phyloP scores from a whole-genome alignment of 2,113 vertebrate genomes.

The Poicephalus meyeri region DNA sequence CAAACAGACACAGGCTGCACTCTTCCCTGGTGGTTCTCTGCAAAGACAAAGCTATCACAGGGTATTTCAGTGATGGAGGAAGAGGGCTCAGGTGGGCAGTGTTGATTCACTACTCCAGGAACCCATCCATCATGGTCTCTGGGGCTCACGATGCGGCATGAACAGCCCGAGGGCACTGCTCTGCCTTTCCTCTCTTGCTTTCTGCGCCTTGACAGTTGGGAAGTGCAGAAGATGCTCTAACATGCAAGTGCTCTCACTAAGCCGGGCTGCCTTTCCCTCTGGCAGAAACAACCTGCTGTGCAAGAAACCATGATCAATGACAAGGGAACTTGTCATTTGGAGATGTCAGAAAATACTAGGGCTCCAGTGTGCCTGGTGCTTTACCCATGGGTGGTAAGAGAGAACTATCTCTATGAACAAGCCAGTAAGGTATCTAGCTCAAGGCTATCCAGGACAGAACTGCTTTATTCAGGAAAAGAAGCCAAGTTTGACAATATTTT shows the following conservation, averaged over 20 bases:
- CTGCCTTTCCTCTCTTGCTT: not conserved
- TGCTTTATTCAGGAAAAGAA: not conserved
- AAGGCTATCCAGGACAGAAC: not conserved
- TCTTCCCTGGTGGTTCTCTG: not conserved
- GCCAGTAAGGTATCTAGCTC: not conserved
- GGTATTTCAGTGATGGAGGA: not conserved
- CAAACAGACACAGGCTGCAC: not conserved
- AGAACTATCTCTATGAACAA: not conserved
- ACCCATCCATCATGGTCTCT: accelerated
- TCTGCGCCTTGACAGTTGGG: not conserved
- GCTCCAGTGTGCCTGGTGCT: not conserved
- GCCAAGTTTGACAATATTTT: not conserved
- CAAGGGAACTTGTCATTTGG: not conserved
- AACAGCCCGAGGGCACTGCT: not conserved
- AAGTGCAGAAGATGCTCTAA: not conserved
- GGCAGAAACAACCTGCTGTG: not conserved
- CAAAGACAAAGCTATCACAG: not conserved
- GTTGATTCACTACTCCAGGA: not conserved
- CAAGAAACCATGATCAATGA: not conserved
- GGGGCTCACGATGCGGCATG: not conserved
- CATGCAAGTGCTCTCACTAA: not conserved
- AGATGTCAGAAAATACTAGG: not conserved
- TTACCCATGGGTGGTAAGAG: not conserved
- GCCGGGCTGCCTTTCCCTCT: not conserved
- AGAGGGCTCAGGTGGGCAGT: not conserved